Base-by-base conservation (phyloP, 1,140 invertebrate genomes). In the Leptinotarsa undecemlineata region DNA sequence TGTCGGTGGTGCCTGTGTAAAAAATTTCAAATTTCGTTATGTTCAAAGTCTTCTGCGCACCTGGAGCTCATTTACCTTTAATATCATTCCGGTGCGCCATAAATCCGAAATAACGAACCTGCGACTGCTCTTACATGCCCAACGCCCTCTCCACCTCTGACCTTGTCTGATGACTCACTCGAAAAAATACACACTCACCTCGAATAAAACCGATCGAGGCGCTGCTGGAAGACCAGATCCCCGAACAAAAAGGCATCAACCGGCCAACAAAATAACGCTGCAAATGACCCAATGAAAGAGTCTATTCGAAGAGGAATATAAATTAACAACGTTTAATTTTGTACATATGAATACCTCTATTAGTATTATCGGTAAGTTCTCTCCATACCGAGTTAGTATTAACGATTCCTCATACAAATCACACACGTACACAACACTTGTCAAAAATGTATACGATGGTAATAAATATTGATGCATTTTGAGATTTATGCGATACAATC, bases 401-500 rank as follows among this genome's bases (percentile, higher is more conserved):
- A 57, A 57, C 15, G 51, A 57, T 57, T 57, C 51, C n/a, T 57
- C 14, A 57, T 57, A 57, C 51, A 57, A 57, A 57, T 57, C 51
- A 57, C 15, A 57, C 51, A 19, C 51, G 14, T 57, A 57, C 51
- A 57, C 51, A 57, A 57, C 15, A 57, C 51, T 57, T 57, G 51
- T 57, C 51, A 57, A 57, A 57, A 57, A 57, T 57, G 51, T 57
- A 57, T 57, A 57, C 51, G 51, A 57, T 15, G 51, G 26, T 66
- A 66, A 33, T 20, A 21, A 66, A 23, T 23, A 66, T 66, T 66
- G 20, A 66, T 23, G 63, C 21, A 66, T 21, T 23, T 17, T 6
- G 26, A 66, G 63, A 23, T 23, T 66, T 23, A 66, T 66, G 26
- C 26, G 20, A 23, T 66, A 66, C 63, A 66, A 33, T 66, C 20